phyloP scores from a whole-genome alignment of 2,113 vertebrate species.

The Bambusicola thoracicus region DNA sequence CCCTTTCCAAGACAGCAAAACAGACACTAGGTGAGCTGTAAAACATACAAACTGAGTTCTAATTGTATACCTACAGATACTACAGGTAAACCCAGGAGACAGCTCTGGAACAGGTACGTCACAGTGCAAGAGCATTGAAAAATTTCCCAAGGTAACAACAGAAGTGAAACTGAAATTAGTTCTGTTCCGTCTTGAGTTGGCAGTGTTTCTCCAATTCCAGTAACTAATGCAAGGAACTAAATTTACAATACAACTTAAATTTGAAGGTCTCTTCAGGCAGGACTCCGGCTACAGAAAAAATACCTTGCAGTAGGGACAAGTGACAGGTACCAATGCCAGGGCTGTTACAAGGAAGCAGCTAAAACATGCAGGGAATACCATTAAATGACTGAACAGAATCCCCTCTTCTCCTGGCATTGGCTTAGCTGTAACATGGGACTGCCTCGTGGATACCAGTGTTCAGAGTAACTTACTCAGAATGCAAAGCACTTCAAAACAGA shows the following conservation, averaged over 20 bases:
- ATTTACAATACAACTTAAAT: background rate
- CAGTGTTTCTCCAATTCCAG: background rate
- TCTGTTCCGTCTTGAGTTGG: background rate
- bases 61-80: background rate
- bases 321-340: background rate
- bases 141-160: background rate
- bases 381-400: background rate
- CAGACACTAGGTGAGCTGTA: background rate
- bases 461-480: background rate
- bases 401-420: background rate
- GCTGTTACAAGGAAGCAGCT: background rate
- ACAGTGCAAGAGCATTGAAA: background rate
- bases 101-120: background rate
- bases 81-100: background rate
- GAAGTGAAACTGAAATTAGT: background rate
- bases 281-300: background rate
- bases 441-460: background rate
- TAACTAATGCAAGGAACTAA: background rate
- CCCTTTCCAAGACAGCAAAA: background rate
- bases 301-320: background rate
- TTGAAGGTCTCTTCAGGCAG: background rate
- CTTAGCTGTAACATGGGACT: background rate
- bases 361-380: background rate
- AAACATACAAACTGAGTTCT: background rate
- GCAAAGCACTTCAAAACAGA: background rate